Conservation (phyloP, 2,113 vertebrate species). For the Siphamia tubifer region DNA sequence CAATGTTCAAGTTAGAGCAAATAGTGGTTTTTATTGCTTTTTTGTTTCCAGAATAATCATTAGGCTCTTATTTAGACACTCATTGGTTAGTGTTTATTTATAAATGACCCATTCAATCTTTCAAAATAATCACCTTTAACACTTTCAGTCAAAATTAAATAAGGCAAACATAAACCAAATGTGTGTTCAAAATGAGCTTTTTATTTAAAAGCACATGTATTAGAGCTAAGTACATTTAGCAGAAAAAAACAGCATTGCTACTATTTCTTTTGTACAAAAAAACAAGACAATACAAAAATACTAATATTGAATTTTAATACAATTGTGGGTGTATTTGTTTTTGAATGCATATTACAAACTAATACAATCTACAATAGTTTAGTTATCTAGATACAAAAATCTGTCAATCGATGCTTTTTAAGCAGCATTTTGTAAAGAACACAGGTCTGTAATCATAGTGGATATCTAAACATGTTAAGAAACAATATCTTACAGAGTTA, state of each 20-base stretch:
- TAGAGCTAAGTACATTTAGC: constrained; percentile 93
- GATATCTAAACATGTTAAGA: constrained; percentile 96
- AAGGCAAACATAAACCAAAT: neutral
- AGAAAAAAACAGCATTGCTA: constrained; percentile 88
- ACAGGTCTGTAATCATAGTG: constrained; percentile 99
- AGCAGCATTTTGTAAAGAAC: constrained; percentile 99
- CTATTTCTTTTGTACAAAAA: constrained; percentile 96
- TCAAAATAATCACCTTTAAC: neutral
- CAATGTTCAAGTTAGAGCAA: too few species aligned
- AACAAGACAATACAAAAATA: constrained; percentile 98
- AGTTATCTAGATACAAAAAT: constrained; percentile 89
- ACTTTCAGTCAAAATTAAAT: neutral
- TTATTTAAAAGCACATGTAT: constrained; percentile 98
- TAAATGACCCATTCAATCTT: too few species aligned
- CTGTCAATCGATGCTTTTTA: constrained; percentile 92
- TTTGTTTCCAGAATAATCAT: too few species aligned
- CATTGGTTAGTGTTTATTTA: too few species aligned
- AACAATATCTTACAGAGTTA: constrained; percentile 99
- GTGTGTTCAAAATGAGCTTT: constrained; percentile 84
- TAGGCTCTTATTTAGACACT: too few species aligned
- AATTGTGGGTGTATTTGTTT: constrained; percentile 87
- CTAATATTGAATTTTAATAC: constrained; percentile 93
- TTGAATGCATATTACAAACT: constrained; percentile 89
- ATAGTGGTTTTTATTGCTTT: too few species aligned
- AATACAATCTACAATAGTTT: constrained; percentile 95